Evolutionary conservation across 2,888 invertebrate species (phyloP), one percentile per base, ranked within the genome.

Genomic region (Plemyria rubiginata): DNA sequence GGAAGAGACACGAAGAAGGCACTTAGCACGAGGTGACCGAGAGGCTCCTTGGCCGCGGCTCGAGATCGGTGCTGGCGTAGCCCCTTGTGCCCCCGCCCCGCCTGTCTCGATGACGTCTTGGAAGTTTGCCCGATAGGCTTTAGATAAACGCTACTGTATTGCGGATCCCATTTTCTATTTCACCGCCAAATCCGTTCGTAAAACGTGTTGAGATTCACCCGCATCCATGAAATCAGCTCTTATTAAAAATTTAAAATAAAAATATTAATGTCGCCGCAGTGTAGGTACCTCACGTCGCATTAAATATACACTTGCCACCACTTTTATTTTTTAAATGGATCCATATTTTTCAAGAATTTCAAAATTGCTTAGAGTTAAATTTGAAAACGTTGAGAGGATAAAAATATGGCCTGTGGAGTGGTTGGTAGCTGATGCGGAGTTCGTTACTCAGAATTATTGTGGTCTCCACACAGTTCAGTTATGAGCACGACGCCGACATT

Each of bases 71-170:
- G 79, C 76, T 78, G 77, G 75, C 81, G 76, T 72, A 72, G 76
- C 80, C 76, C 71, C 78, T 76, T 71, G 65, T 67, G 63, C 71
- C 32, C 57, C 45, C 53, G 67, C 69, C 62, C 70, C 75, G 74
- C 77, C 68, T 66, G 75, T 77, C 80, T 80, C 81, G 77, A 81
- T 81, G 82, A 79, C 76, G 78, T 79, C 83, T 90, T 90, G 90
- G 90, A 89, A 85, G 67, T 73, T 78, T 89, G 90, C 90, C 90
- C 87, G 85, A 78, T 81, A 80, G 79, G 79, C 84, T 84, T 82
- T 76, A 85, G 84, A 85, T 86, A 85, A 84, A 80, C 79, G 75
- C 71, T 77, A 77, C 82, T 82, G 80, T 85, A 86, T 81, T 86
- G 82, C 85, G 78, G 77, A 66, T 74, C 66, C 66, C 59, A 63